Evolutionary conservation across 2,888 invertebrate species (phyloP).

Genomic region (Megalurothrips usitatus): DNA sequence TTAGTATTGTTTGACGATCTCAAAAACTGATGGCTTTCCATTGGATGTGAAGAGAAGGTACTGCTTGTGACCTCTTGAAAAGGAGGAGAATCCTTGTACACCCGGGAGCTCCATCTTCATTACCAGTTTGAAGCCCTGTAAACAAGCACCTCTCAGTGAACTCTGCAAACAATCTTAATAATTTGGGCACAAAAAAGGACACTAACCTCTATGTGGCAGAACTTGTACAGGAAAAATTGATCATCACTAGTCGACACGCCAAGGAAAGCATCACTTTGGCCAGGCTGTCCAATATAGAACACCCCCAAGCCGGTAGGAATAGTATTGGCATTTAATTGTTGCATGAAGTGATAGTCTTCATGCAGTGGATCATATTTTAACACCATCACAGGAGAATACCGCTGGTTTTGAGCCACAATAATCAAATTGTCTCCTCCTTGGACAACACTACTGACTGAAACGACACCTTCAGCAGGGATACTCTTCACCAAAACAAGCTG

Average conservation of each 20-base stretch:
- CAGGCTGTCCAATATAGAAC: not conserved
- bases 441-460: not conserved
- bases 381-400: not conserved
- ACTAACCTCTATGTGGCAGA: not conserved
- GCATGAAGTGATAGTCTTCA: not conserved
- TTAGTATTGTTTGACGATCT: not conserved
- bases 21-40: not conserved
- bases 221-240: not conserved
- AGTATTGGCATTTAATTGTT: not conserved
- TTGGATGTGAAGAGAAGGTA: not conserved
- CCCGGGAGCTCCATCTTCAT: not conserved
- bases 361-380: not conserved
- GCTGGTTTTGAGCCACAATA: not conserved
- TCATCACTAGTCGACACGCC: not conserved
- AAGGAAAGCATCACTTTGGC: not conserved
- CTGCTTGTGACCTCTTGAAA: not conserved
- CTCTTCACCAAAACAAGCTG: not conserved
- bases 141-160: not conserved
- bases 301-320: not conserved
- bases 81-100: not conserved
- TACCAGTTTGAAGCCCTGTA: conserved; percentile 2
- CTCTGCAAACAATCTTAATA: not conserved
- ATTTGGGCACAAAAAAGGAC: not conserved
- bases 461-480: not conserved
- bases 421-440: not conserved